A percentile compares a stretch with the other conserved stretches of the same genome.
Conservation (phyloP, 2,797 vertebrate genomes). For the Acipenser ruthenus region DNA sequence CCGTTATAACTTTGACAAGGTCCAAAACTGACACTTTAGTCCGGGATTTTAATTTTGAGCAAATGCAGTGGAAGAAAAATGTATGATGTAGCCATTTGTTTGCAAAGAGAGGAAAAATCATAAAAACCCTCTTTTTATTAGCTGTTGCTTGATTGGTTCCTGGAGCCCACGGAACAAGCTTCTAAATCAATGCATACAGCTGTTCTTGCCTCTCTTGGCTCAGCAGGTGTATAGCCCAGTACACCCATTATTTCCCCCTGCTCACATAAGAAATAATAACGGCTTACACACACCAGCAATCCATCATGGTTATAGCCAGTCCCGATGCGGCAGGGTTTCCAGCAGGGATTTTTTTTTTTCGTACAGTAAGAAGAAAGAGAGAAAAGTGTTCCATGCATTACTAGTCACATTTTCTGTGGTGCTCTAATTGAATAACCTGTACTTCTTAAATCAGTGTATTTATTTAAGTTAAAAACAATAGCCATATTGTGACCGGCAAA, state of each 20-base stretch:
- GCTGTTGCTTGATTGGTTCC: conserved; percentile 96
- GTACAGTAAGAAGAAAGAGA: conserved; percentile 4
- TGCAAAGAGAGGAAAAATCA: conserved; percentile 63
- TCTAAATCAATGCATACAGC: conserved; percentile 95
- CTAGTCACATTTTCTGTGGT: conserved; percentile 52
- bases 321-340: conserved; percentile 61
- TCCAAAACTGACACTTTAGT: conserved; percentile 86
- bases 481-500: conserved; percentile 66
- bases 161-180: conserved; percentile 78
- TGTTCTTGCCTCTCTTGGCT: conserved; percentile 82
- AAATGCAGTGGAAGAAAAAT: conserved; percentile 83
- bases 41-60: conserved; percentile 78
- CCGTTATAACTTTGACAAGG: conserved; percentile 60
- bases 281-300: conserved; percentile 85
- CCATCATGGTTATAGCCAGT: conserved; percentile 84
- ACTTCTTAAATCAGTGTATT: conserved; percentile 41
- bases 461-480: conserved; percentile 71
- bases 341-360: conserved; percentile 26
- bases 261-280: conserved; percentile 92
- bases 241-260: conserved; percentile 67
- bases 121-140: conserved; percentile 88
- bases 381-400: conserved; percentile 34
- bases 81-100: conserved; percentile 95
- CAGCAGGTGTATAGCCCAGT: conserved; percentile 91
- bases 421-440: conserved; percentile 63